Percentiles rank a stretch among this genome's conserved stretches.
Conservation (phyloP, 1,140 invertebrate genomes). For the Drosophila oshimai region DNA sequence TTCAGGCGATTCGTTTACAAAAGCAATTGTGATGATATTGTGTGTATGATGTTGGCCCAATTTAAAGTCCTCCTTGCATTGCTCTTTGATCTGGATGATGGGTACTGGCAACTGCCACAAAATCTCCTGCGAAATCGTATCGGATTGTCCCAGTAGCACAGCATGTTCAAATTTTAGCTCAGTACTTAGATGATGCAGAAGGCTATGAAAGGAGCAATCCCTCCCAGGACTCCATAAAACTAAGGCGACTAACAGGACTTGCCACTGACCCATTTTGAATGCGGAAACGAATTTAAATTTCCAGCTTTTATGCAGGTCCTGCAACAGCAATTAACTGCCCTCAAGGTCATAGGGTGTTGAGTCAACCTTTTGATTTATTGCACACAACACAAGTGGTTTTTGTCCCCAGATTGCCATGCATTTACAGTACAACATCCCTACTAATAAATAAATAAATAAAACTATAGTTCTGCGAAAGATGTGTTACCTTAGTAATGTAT, state of each 20-base stretch:
- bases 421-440: background rate
- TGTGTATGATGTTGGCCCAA: slow-evolving; percentile 9
- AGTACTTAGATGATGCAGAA: slow-evolving; percentile 9
- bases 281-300: background rate
- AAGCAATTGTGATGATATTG: slow-evolving; percentile 34
- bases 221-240: background rate
- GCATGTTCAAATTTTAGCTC: slow-evolving; percentile 40
- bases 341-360: background rate
- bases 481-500: no score
- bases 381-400: background rate
- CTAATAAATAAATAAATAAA: no score
- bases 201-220: background rate
- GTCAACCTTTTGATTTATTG: slow-evolving; percentile 7
- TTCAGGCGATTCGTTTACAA: slow-evolving; percentile 3
- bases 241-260: background rate
- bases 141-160: slow-evolving; percentile 5
- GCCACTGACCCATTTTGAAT: slow-evolving; percentile 23
- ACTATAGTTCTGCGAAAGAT: no score
- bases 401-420: no score
- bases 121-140: background rate
- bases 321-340: background rate
- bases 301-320: slow-evolving; percentile 25
- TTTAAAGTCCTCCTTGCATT: background rate
- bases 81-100: slow-evolving; percentile 27
- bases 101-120: slow-evolving; percentile 32